Percentiles rank a stretch among this genome's conserved stretches.
Evolutionary conservation across 2,888 invertebrate species (phyloP).

Genomic region (Amphipyra tragopoginis): DNA sequence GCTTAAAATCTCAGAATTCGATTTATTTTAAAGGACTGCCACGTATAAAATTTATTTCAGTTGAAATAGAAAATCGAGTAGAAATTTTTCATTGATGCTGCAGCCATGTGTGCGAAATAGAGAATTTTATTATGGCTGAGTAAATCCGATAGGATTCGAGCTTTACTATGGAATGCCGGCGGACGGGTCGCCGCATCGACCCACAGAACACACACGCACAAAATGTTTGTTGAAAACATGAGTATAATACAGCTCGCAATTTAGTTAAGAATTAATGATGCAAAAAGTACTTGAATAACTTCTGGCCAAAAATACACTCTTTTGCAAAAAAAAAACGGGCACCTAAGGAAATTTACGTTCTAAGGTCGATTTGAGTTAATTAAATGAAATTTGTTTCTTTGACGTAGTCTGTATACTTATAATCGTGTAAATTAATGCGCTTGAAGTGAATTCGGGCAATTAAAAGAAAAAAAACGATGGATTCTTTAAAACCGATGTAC

Average conservation of each 20-base stretch:
- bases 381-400: no score
- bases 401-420: no score
- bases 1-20: conserved; percentile 5
- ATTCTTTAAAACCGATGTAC: no score
- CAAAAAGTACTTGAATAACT: no score
- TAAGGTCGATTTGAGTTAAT: no score
- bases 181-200: conserved; percentile 37
- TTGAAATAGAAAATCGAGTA: conserved; percentile 34
- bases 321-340: no score
- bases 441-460: no score
- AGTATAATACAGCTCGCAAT: conserved; percentile 19
- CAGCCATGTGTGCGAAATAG: conserved; percentile 34
- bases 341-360: no score
- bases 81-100: conserved; percentile 35
- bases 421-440: no score
- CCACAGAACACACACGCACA: conserved; percentile 25
- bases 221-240: conserved; percentile 24
- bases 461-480: no score
- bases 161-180: conserved; percentile 51
- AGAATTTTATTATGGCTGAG: conserved; percentile 43
- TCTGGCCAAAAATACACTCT: no score
- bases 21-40: conserved; percentile 1
- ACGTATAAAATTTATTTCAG: conserved; percentile 8
- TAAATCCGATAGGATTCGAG: conserved; percentile 30
- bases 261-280: conserved; percentile 4